Evolutionary conservation across 2,113 vertebrate species (phyloP), one percentile per base, ranked within the genome.

Genomic region (Gobiocypris rarus): DNA sequence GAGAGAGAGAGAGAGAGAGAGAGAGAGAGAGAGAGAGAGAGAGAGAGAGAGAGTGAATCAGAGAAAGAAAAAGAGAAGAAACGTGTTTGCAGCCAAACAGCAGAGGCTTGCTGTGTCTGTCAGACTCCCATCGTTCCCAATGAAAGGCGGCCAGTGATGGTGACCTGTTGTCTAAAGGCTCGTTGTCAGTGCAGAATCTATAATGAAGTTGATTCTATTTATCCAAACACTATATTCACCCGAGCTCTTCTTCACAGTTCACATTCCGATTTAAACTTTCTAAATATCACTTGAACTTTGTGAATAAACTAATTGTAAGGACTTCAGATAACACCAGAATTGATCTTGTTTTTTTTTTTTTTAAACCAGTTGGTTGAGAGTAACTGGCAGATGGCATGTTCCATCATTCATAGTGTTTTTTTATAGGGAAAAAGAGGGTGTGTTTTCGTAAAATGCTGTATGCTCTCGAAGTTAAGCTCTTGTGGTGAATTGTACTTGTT

Each of bases 21-120:
- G 90, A 73, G 88, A 73, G 89, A 84, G 76, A 24, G 50, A 91
- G 90, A 28, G 59, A 70, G 88, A 85, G 50, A 69, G n/a, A 31
- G 94, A 94, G 93, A 91, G 90, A 73, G 88, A 73, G 89, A 84
- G 76, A 24, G 50, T 63, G 75, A 83, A 45, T n/a, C 14, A 91
- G 90, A 28, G 59, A 70, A 88, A 85, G 50, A 69, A 41, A 78
- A 61, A 79, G 43, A 63, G 14, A 69, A 69, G 31, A 41, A 85
- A 73, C 28, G 89, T 93, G 83, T 93, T 94, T 89, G 93, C 86
- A 91, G 92, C 75, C 91, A 89, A 89, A 77, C 87, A 84, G 81
- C 90, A 76, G 84, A 92, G 89, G 89, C 89, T 91, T 81, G 86
- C 81, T 81, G 84, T 92, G 90, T 86, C 90, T 95, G 94, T 94